Conservation (phyloP, 1,140 invertebrate species). For the Vollenhovia emeryi region DNA sequence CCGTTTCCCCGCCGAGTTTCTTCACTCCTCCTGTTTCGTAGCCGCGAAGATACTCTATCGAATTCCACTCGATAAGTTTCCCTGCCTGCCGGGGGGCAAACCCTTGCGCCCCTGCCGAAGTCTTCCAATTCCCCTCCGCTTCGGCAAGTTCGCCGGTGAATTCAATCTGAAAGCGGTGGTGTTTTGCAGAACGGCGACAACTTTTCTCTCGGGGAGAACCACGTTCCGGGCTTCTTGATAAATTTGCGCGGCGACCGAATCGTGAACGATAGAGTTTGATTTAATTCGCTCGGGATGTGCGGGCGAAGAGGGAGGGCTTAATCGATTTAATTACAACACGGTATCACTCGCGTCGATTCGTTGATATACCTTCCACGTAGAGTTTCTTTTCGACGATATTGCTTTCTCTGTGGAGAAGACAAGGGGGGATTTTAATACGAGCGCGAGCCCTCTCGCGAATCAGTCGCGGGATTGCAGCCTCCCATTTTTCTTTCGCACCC, state of each 20-base stretch:
- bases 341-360: conserved; percentile 22
- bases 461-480: background rate
- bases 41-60: background rate
- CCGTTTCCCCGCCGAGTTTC: background rate
- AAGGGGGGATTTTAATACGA: conserved; percentile 24
- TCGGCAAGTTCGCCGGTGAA: conserved; percentile 14
- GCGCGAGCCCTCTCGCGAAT: background rate
- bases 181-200: conserved; percentile 30
- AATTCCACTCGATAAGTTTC: conserved; percentile 39
- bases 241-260: conserved; percentile 17
- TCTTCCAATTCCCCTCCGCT: background rate
- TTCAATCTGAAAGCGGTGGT: conserved; percentile 26
- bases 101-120: background rate
- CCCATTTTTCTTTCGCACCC: background rate
- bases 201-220: background rate
- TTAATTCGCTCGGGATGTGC: conserved; percentile 14
- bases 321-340: conserved; percentile 40
- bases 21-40: conserved; percentile 26
- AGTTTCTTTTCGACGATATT: conserved; percentile 41
- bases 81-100: background rate
- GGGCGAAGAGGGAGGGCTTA: background rate
- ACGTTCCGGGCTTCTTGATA: background rate
- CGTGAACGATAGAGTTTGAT: conserved; percentile 13
- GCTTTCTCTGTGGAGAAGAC: conserved; percentile 40
- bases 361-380: conserved; percentile 29